phyloP scores from a whole-genome alignment of 1,140 invertebrate genomes.

The Drosophila kurseongensis region DNA sequence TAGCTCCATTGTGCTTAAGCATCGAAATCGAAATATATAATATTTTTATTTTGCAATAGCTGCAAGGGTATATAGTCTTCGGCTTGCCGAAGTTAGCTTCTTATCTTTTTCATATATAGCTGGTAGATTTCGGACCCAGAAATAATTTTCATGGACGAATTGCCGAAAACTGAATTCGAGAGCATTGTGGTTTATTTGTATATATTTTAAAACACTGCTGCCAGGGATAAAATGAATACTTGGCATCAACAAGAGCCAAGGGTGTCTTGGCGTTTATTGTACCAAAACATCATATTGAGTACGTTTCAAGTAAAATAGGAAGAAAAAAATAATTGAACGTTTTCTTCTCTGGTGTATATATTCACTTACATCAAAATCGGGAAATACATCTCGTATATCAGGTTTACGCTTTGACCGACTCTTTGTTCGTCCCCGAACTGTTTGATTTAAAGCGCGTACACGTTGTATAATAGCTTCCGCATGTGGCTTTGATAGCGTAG shows the following conservation, averaged over 20 bases:
- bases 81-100: background rate
- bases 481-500: slow-evolving; percentile 86
- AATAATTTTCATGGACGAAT: no score
- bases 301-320: no score
- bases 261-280: no score
- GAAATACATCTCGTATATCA: slow-evolving; percentile 91
- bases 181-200: no score
- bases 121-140: background rate
- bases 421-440: slow-evolving; percentile 89
- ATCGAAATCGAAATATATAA: no score
- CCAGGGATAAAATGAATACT: no score
- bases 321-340: background rate
- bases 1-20: no score
- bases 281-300: no score
- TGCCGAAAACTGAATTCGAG: no score
- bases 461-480: slow-evolving; percentile 91
- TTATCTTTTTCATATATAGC: background rate
- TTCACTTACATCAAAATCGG: slow-evolving; percentile 89
- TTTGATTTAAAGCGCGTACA: slow-evolving; percentile 92
- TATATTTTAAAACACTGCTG: no score
- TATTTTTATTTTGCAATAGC: background rate
- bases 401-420: slow-evolving; percentile 87
- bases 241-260: no score
- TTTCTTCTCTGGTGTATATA: background rate
- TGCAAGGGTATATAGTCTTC: background rate